Evolutionary conservation across 2,797 vertebrate genomes (phyloP), one percentile per base, ranked within the genome.

Genomic region (Rachycentron canadum): DNA sequence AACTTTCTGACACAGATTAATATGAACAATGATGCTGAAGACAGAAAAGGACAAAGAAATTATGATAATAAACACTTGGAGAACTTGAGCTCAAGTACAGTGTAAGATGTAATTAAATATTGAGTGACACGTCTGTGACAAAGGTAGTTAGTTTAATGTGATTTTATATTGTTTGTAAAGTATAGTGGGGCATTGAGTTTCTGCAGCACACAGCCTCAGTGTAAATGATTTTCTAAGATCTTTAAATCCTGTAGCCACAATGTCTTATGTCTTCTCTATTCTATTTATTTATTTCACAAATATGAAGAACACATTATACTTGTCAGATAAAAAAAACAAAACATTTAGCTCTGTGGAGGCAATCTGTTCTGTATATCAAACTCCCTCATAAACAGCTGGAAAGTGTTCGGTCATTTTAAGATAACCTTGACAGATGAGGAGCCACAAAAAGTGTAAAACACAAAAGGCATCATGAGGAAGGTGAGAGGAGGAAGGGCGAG

Each of bases 1-100:
- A 89, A 91, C 88, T 90, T 90, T 83, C 3, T 69, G 83, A 89
- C 86, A 82, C 62, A 84, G 82, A 88, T 86, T 86, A 90, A 79
- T 69, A 57, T 30, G 64, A 79, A 52, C 7, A 57, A 73, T 57
- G 71, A 82, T 59, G 82, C 70, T 36, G 59, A 73, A 75, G 72
- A 74, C 8, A 26, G 61, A 17, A 92, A 89, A 88, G 82, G 83
- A 90, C 88, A 92, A 88, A 88, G 70, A 75, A 78, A 89, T 91
- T 85, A 84, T 77, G 45, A 75, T 81, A 71, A 87, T 85, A 75
- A 87, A 86, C 67, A 84, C 62, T 43, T 65, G 25, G 66, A 69
- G 49, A 71, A 59, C 34, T 45, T 55, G 64, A 59, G 69, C 57
- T 78, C 60, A 70, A 28, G 57, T 43, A 8, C 19, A n/a, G 43